Base-by-base conservation (phyloP, 2,113 vertebrate genomes). In the Phaethon lepturus region DNA sequence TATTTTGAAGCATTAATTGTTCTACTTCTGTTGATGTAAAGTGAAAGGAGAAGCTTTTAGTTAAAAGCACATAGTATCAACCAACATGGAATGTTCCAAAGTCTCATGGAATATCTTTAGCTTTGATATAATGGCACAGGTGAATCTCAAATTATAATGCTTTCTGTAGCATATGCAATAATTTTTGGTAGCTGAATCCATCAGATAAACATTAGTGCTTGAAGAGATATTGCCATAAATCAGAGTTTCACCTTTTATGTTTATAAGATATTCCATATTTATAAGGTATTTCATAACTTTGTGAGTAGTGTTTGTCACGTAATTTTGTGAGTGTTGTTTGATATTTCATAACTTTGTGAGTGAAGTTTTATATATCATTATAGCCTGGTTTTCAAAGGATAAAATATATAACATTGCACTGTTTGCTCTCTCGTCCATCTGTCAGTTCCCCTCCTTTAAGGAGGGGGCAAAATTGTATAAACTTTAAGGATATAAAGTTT, bases 251-350 rank as follows among this genome's bases (percentile, higher is more conserved):
- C 35, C 72, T 96, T 96, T 94, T 91, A 92, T 97, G 96, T 95
- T 95, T 97, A 87, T 97, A 97, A 98, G 96, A 97, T 93, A 96
- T 95, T 98, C 97, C 98, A 98, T 98, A 98, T 97, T 95, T 97
- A 88, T 95, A 92, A 94, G 75, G n/a, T 75, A 93, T 89, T 94
- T 86, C 56, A 50, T 76, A 96, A 91, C 87, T 90, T 94, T 18
- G 16, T 52, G 73, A 95, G 76, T 77, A n/a, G 93, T 96, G 95
- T 97, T 98, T 98, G 96, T 88, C 88, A 82, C 92, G 22, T 56
- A 97, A 97, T 94, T 83, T 92, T 58, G 26, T 71, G 50, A 86
- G 17, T 9, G 25, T 64, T 97, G 88, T 97, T 98, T 97, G 97
- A 73, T 90, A 76, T 60, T 74, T 56, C 75, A 18, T 75, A 97